Evolutionary conservation across 1,140 invertebrate genomes (phyloP).

Genomic region (Atta cephalotes): DNA sequence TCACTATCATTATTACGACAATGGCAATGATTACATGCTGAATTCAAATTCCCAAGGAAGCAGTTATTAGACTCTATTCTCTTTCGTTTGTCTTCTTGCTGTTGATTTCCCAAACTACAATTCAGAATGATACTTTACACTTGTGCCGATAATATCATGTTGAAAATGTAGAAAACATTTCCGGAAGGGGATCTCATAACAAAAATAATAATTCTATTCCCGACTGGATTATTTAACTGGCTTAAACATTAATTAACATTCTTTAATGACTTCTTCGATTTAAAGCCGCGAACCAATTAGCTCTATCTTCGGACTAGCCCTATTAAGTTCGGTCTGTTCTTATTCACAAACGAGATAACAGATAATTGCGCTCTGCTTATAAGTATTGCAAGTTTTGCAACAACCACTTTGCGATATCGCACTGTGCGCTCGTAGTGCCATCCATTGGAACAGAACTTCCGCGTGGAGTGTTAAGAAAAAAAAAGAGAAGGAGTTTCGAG

Average conservation of each 20-base stretch:
- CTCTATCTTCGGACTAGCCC: not conserved
- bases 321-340: conserved; percentile 28
- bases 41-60: conserved; percentile 62
- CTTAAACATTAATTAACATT: conserved; percentile 32
- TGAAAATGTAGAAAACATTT: not conserved
- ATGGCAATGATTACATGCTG: conserved; percentile 39
- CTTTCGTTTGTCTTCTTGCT: not conserved
- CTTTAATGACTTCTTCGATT: conserved; percentile 16
- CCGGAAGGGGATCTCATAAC: not conserved
- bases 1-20: conserved; percentile 22
- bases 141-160: not conserved
- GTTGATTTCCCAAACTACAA: not conserved
- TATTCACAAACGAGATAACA: conserved; percentile 22
- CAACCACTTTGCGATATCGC: conserved; percentile 6
- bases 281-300: conserved; percentile 17
- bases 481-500: not conserved
- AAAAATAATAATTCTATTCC: conserved; percentile 22
- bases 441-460: conserved; percentile 8
- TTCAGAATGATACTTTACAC: not conserved
- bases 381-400: conserved; percentile 10
- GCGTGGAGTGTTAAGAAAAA: not conserved
- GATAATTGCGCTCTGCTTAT: conserved; percentile 15
- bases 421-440: not conserved
- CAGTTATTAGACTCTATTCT: not conserved
- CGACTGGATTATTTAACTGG: not conserved